A percentile compares a stretch with the other conserved stretches of the same genome.
Conservation (phyloP, 2,797 vertebrate genomes). For the Argentina silus region DNA sequence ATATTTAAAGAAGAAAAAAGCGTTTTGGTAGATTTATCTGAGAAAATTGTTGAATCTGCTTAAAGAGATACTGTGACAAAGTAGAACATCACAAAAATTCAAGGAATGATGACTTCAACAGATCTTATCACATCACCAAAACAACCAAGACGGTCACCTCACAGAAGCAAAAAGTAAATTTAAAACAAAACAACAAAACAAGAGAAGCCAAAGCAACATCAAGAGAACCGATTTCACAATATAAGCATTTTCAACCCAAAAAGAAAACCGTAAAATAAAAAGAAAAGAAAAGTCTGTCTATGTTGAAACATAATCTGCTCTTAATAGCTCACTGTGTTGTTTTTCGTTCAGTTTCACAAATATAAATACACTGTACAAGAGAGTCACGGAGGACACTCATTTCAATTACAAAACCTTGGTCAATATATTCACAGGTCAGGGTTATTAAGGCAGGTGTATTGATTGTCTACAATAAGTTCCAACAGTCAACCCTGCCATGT, state of each 20-base stretch:
- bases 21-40: slow-evolving; percentile 59
- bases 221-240: slow-evolving; percentile 64
- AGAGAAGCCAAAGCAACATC: slow-evolving; percentile 51
- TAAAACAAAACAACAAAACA: slow-evolving; percentile 18
- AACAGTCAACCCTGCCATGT: slow-evolving; percentile 33
- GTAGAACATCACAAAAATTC: slow-evolving; percentile 45
- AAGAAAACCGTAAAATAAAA: slow-evolving; percentile 50
- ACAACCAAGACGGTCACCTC: slow-evolving; percentile 5
- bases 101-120: slow-evolving; percentile 9
- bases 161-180: neutral
- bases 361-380: slow-evolving; percentile 76
- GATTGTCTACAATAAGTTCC: slow-evolving; percentile 66
- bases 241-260: slow-evolving; percentile 58
- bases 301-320: slow-evolving; percentile 50
- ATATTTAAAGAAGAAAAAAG: slow-evolving; percentile 70
- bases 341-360: slow-evolving; percentile 66
- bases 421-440: slow-evolving; percentile 37
- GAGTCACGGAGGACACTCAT: slow-evolving; percentile 43
- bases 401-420: slow-evolving; percentile 41
- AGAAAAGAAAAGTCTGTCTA: slow-evolving; percentile 41
- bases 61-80: slow-evolving; percentile 41
- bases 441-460: slow-evolving; percentile 70
- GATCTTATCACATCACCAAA: neutral
- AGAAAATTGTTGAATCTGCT: slow-evolving; percentile 47
- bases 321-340: slow-evolving; percentile 59